Percentiles rank a stretch among this genome's conserved stretches.
Conservation (phyloP, 1,140 invertebrate genomes). For the Drosophila jambulina region DNA sequence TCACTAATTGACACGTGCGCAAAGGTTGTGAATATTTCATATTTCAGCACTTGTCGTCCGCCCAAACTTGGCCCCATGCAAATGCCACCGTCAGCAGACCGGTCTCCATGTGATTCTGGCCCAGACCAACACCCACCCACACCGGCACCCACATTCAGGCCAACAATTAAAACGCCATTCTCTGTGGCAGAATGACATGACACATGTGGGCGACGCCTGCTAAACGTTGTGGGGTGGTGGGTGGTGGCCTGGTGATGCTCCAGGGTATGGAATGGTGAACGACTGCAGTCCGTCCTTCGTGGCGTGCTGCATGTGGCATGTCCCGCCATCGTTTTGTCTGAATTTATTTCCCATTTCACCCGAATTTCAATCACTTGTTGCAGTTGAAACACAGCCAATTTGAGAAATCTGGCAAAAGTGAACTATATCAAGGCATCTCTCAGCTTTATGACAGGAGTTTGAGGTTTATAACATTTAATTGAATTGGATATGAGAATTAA, state of each 20-base stretch:
- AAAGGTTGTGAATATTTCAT: slow-evolving; percentile 69
- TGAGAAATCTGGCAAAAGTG: slow-evolving; percentile 6
- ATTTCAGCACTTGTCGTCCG: slow-evolving; percentile 64
- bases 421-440: slow-evolving; percentile 3
- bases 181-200: slow-evolving; percentile 44
- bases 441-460: neutral
- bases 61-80: slow-evolving; percentile 18
- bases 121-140: slow-evolving; percentile 1
- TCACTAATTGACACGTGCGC: slow-evolving; percentile 57
- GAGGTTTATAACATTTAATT: neutral
- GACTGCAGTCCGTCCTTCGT: slow-evolving; percentile 28
- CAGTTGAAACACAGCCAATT: slow-evolving; percentile 31
- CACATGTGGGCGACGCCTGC: slow-evolving; percentile 54
- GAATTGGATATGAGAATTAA: neutral
- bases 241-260: neutral
- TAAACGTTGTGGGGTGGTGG: slow-evolving; percentile 37
- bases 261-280: neutral
- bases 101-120: slow-evolving; percentile 9
- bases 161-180: slow-evolving; percentile 62
- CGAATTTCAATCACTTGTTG: slow-evolving; percentile 61
- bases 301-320: slow-evolving; percentile 52
- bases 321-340: slow-evolving; percentile 49
- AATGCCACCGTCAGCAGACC: slow-evolving; percentile 23
- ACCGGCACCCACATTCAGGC: neutral
- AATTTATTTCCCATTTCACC: slow-evolving; percentile 44